phyloP scores from a whole-genome alignment of 2,888 invertebrate genomes.

The Herminia tarsipennalis region DNA sequence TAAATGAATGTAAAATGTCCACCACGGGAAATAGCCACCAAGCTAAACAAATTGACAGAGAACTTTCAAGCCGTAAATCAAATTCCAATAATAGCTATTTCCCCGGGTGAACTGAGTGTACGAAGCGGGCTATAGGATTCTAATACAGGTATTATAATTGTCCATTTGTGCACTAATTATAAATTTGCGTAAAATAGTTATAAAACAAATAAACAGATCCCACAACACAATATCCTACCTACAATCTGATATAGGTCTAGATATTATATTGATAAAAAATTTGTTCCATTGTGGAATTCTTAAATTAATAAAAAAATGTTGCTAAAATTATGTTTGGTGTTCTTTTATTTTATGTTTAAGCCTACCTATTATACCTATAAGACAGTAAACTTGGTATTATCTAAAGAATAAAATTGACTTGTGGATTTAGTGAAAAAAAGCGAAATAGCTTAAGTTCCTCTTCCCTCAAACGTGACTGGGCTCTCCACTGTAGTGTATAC shows the following conservation, averaged over 20 bases:
- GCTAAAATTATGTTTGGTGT: slow-evolving; percentile 73
- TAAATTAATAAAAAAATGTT: slow-evolving; percentile 86
- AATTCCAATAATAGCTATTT: slow-evolving; percentile 24
- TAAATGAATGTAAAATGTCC: slow-evolving; percentile 29
- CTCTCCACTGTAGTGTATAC: too few species aligned
- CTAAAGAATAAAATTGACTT: too few species aligned
- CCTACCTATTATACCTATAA: too few species aligned
- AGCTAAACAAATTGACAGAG: slow-evolving; percentile 12
- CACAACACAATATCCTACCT: slow-evolving; percentile 65
- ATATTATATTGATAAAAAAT: slow-evolving; percentile 77
- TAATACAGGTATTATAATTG: slow-evolving; percentile 73
- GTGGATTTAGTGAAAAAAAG: too few species aligned
- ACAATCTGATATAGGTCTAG: slow-evolving; percentile 79
- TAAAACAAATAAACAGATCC: slow-evolving; percentile 54
- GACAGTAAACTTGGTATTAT: too few species aligned
- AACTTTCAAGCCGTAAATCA: slow-evolving; percentile 19
- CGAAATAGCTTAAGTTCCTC: too few species aligned
- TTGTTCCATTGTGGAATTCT: slow-evolving; percentile 85
- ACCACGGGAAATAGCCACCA: slow-evolving; percentile 34
- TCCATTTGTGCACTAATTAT: slow-evolving; percentile 70
- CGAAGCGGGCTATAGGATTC: slow-evolving; percentile 46
- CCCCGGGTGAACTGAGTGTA: slow-evolving; percentile 37
- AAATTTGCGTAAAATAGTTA: slow-evolving; percentile 45
- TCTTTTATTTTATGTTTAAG: slow-evolving; percentile 57
- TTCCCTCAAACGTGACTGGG: too few species aligned